Evolutionary conservation across 2,113 vertebrate genomes (phyloP).

Genomic region (Propithecus coquereli): DNA sequence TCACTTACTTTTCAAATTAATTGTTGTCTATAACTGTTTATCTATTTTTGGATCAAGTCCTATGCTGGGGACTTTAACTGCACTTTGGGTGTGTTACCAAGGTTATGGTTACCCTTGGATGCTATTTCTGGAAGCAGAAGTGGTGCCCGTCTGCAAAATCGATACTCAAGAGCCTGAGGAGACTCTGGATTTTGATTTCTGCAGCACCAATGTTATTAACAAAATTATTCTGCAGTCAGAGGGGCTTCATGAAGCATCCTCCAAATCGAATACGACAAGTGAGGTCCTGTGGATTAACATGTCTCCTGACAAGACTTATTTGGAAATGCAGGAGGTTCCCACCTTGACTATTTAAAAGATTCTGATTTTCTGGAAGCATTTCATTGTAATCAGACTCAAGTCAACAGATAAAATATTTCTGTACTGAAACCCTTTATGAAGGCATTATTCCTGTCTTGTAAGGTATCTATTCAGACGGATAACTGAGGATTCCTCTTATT

Average conservation of each 20-base stretch:
- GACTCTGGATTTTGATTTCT: conserved; percentile 87
- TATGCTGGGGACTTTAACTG: conserved; percentile 86
- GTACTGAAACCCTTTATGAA: conserved; percentile 95
- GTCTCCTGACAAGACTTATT: conserved; percentile 93
- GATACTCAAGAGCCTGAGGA: conserved; percentile 94
- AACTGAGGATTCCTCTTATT: conserved; percentile 93
- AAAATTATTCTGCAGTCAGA: background rate
- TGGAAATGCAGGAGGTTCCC: conserved; percentile 94
- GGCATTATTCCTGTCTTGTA: conserved; percentile 93
- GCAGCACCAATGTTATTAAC: background rate
- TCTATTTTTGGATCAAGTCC: background rate
- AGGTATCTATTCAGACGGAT: conserved; percentile 95
- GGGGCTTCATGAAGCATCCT: conserved; percentile 93
- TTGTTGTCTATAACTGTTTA: background rate
- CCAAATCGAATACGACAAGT: conserved; percentile 95
- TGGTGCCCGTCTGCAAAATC: conserved; percentile 95
- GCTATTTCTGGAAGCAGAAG: conserved; percentile 93
- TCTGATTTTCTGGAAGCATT: conserved; percentile 97
- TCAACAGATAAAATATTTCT: conserved; percentile 97
- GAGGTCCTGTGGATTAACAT: conserved; percentile 94
- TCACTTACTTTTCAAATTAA: background rate
- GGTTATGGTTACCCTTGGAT: conserved; percentile 93
- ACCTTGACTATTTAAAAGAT: conserved; percentile 96
- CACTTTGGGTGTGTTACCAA: conserved; percentile 92
- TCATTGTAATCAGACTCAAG: conserved; percentile 91